Evolutionary conservation across 2,113 vertebrate species (phyloP), one percentile per base, ranked within the genome.

Genomic region (Seriola quinqueradiata): DNA sequence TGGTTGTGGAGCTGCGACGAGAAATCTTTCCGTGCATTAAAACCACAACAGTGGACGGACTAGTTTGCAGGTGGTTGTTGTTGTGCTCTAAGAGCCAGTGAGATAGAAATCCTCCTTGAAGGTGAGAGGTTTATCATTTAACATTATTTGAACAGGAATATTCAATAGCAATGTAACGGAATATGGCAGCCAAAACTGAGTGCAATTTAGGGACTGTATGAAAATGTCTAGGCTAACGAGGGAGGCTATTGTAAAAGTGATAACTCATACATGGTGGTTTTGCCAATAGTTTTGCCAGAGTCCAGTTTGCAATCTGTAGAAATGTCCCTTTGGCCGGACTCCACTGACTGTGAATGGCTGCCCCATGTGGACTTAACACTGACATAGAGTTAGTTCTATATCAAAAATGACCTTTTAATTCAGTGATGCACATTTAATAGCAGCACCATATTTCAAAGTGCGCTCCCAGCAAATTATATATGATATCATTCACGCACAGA

Each of bases 11-110:
- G 60, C 10, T 16, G 0, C 38, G 55, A 74, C 36, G 34, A 48
- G 71, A 80, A 55, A n/a, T 7, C 36, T 57, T 77, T 44, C 17
- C 0, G 10, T 64, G 32, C 7, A 1, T 70, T 5, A 75, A 48
- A 72, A 55, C 32, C 16, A 11, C 40, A 3, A 25, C 50, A 69
- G 75, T 21, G 4, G 52, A 75, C n/a, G 17, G 63, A 32, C 50
- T 4, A 40, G 36, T 75, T 40, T 10, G 34, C 40, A 72, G 58
- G 58, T 67, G 63, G 66, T 42, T 74, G 60, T 85, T 73, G 57
- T 40, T 13, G 50, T 23, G 19, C 34, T 44, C 12, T 73, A 40
- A 25, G 67, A 76, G 38, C n/a, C 17, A 59, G 57, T 34, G 25
- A 66, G 34, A 4, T 0, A 28, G 28, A 28, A 28, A 28, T 28